Conservation (phyloP, 2,797 vertebrate genomes). For the Hydrolagus colliei region DNA sequence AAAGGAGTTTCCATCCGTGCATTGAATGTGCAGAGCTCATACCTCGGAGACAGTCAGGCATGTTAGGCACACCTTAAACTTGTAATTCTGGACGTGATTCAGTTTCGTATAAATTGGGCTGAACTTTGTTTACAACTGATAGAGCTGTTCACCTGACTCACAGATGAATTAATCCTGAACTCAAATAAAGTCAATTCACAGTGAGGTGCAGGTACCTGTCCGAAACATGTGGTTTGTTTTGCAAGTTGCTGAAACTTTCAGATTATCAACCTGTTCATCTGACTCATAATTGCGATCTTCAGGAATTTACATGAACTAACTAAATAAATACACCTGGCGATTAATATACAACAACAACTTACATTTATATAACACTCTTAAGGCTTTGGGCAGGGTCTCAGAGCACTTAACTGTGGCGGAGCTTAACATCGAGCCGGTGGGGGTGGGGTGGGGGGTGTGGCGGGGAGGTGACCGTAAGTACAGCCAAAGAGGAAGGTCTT, state of each 20-base stretch:
- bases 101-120: not conserved
- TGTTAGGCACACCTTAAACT: conserved; percentile 24
- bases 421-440: too few species aligned
- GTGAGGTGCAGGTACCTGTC: not conserved
- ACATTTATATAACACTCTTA: too few species aligned
- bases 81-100: not conserved
- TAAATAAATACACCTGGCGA: too few species aligned
- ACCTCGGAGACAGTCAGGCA: not conserved
- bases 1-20: not conserved
- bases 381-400: too few species aligned
- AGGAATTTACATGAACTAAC: too few species aligned
- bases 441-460: too few species aligned
- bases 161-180: not conserved
- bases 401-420: too few species aligned
- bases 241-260: too few species aligned
- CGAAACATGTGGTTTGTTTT: not conserved
- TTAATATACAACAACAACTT: too few species aligned
- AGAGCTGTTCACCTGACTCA: conserved; percentile 3
- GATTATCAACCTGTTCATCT: not conserved
- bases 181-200: not conserved
- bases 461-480: too few species aligned
- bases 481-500: too few species aligned
- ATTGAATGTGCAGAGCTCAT: not conserved
- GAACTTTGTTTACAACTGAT: conserved; percentile 26
- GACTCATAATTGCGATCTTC: too few species aligned